Conservation (phyloP, 2,797 vertebrate genomes). For the Sebastes kiyomatsui region DNA sequence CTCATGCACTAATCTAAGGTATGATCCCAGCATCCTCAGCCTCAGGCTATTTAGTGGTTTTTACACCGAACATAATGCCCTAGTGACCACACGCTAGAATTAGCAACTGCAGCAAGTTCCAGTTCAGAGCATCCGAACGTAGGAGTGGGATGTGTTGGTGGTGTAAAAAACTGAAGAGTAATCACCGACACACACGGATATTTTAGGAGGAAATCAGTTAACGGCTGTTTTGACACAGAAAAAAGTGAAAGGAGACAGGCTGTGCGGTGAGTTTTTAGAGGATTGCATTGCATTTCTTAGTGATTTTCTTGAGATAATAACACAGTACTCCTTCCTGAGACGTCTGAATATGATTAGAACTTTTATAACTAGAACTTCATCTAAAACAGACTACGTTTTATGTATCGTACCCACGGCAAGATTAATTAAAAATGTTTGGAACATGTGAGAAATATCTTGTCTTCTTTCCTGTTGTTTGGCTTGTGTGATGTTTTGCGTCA, state of each 20-base stretch:
- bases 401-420: neutral
- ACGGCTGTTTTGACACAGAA: neutral
- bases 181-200: neutral
- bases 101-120: constrained; percentile 20
- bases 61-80: constrained; percentile 1
- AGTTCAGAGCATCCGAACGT: neutral
- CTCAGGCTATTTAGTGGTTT: neutral
- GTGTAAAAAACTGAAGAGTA: constrained; percentile 4
- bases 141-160: constrained; percentile 18
- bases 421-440: neutral
- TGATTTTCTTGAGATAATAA: neutral
- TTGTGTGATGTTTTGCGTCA: neutral
- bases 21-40: neutral
- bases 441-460: neutral
- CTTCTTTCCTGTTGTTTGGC: neutral
- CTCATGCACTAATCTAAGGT: neutral
- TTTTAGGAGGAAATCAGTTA: neutral
- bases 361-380: neutral
- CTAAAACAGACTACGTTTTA: neutral
- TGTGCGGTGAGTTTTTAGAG: neutral
- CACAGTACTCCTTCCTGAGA: neutral
- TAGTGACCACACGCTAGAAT: constrained; percentile 8
- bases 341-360: neutral
- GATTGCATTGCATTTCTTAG: neutral
- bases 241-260: neutral